Evolutionary conservation across 2,113 vertebrate species (phyloP).

Genomic region (Pelobates fuscus): DNA sequence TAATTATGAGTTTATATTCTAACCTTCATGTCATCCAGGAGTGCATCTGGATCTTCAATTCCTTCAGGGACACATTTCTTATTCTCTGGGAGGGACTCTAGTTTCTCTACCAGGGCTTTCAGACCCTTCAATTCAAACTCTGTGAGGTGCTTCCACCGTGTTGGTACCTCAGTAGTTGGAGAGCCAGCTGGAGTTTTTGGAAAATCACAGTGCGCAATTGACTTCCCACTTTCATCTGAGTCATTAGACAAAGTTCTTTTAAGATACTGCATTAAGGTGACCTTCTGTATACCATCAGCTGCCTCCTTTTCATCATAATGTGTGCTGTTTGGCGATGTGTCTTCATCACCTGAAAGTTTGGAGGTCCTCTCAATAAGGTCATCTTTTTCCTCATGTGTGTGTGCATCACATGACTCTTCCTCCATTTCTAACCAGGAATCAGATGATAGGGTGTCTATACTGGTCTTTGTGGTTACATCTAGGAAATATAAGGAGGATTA

Average conservation of each 20-base stretch:
- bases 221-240: conserved; percentile 81
- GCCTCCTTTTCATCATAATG: conserved; percentile 69
- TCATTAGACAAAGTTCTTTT: conserved; percentile 81
- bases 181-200: conserved; percentile 85
- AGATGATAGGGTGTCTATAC: conserved; percentile 82
- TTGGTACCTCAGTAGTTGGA: conserved; percentile 71
- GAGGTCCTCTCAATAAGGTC: conserved; percentile 61
- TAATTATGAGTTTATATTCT: conserved; percentile 26
- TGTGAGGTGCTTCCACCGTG: conserved; percentile 88
- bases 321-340: conserved; percentile 70
- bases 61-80: conserved; percentile 91
- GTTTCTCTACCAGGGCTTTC: conserved; percentile 88
- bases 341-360: conserved; percentile 64
- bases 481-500: conserved; percentile 34
- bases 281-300: conserved; percentile 68
- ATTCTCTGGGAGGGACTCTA: conserved; percentile 91
- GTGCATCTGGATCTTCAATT: conserved; percentile 85
- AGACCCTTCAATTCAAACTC: conserved; percentile 92
- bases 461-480: conserved; percentile 82
- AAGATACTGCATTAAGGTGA: conserved; percentile 67
- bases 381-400: conserved; percentile 71
- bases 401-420: conserved; percentile 83
- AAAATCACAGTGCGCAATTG: conserved; percentile 69
- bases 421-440: conserved; percentile 89
- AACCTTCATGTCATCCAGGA: conserved; percentile 94